phyloP scores from a whole-genome alignment of 2,113 vertebrate genomes.

The Siniperca chuatsi region DNA sequence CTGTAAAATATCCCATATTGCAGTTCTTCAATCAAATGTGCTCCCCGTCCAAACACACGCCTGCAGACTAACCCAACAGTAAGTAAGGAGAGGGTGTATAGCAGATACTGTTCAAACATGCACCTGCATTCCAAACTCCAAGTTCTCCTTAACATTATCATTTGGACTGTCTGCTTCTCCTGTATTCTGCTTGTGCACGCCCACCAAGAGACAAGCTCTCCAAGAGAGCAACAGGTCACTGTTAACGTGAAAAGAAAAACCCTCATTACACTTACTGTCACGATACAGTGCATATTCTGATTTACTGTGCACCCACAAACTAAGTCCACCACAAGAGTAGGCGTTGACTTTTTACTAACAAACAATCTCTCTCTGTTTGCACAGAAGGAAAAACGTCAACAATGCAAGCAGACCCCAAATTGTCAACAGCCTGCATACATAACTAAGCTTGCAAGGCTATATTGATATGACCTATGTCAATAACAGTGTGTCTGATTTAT shows the following conservation, averaged over 20 bases:
- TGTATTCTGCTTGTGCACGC: conserved; percentile 9
- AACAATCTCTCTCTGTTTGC: conserved; percentile 48
- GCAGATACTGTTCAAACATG: conserved; percentile 58
- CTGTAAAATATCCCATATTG: conserved; percentile 24
- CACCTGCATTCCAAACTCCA: conserved; percentile 55
- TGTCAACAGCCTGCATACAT: conserved; percentile 29
- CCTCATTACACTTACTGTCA: background rate
- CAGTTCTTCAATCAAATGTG: conserved; percentile 16
- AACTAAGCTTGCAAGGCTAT: conserved; percentile 13
- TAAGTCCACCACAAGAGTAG: conserved; percentile 44
- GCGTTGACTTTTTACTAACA: conserved; percentile 67
- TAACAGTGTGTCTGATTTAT: conserved; percentile 49
- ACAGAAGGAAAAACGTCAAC: conserved; percentile 43
- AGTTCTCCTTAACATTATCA: conserved; percentile 15
- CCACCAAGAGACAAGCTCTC: background rate
- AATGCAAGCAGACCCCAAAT: conserved; percentile 24
- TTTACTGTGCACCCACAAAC: conserved; percentile 46
- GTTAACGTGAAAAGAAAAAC: conserved; percentile 9
- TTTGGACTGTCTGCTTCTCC: background rate
- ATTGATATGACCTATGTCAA: conserved; percentile 36
- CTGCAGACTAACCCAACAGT: background rate
- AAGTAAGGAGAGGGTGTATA: background rate
- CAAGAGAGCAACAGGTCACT: conserved; percentile 10
- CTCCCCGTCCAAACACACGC: conserved; percentile 13
- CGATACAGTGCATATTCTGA: background rate